Base-by-base conservation (phyloP, 2,797 vertebrate genomes). In the Gymnodraco acuticeps region DNA sequence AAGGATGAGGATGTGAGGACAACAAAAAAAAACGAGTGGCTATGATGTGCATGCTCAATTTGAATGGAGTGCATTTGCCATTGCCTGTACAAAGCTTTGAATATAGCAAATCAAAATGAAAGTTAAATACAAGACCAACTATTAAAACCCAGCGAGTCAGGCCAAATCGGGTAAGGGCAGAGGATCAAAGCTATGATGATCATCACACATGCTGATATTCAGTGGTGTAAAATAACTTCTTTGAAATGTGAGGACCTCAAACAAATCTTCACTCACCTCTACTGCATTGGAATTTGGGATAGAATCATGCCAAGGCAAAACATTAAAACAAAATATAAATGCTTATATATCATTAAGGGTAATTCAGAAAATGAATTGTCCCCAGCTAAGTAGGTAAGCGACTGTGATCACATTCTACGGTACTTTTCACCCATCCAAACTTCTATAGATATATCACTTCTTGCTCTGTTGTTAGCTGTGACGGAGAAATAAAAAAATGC, bases 371-470 rank as follows among this genome's bases (percentile, higher is more conserved):
- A 14, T 7, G 1, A 23, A 5, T 50, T 47, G 56, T 6, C 27
- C 2, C 14, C 17, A 42, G 15, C 5, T 66, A n/a, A 50, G 41
- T 3, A 41, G 3, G 42, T n/a, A 68, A 33, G 46, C 13, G 16
- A 43, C 60, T 64, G 59, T 69, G 48, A 70, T 83, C 47, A 43
- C 53, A 73, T 45, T 46, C 19, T 12, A 6, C 0, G 27, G 16
- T 52, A 52, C 52, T 65, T 56, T 52, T 75, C 48, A 33, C 1
- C 42, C 38, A 52, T 47, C 15, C 68, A 15, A 23, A 64, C 50
- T 23, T 56, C 45, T 54, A 66, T 0, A 75, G 64, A 67, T 70
- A 3, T 14, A 61, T 64, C 61, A 52, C 27, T 10, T 60, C 16
- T 56, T 10, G 0, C 46, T 58, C 15, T 38, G 20, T 23, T 33